phyloP scores from a whole-genome alignment of 1,140 invertebrate species.

The Ephestia elutella region DNA sequence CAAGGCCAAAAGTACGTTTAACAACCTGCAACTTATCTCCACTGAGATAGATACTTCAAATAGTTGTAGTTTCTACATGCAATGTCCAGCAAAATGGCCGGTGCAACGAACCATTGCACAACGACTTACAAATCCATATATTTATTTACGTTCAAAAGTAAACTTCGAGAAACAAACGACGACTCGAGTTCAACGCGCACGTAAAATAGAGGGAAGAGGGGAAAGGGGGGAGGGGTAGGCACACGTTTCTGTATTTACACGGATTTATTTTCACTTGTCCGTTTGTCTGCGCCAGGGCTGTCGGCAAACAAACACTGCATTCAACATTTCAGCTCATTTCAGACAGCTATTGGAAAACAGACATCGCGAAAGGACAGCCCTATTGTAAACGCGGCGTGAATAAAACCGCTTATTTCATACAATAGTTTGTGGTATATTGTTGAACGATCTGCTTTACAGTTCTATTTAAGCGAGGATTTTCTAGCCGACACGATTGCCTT shows the following conservation, averaged over 20 bases:
- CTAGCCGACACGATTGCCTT: no score
- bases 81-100: background rate
- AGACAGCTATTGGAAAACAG: background rate
- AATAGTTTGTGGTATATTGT: background rate
- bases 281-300: constrained; percentile 2
- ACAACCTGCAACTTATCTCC: no score
- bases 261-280: constrained; percentile 5
- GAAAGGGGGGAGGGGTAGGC: background rate
- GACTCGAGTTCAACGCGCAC: background rate
- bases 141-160: background rate
- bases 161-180: background rate
- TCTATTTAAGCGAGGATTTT: no score
- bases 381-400: background rate
- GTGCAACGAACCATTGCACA: background rate
- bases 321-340: background rate
- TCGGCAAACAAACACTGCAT: background rate
- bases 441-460: no score
- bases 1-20: no score
- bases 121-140: background rate
- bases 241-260: constrained; percentile 2
- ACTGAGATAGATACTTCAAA: no score
- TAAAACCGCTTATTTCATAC: background rate
- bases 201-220: background rate
- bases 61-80: background rate
- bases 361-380: background rate